Conservation (phyloP, 2,113 vertebrate species). For the Meriones unguiculatus region DNA sequence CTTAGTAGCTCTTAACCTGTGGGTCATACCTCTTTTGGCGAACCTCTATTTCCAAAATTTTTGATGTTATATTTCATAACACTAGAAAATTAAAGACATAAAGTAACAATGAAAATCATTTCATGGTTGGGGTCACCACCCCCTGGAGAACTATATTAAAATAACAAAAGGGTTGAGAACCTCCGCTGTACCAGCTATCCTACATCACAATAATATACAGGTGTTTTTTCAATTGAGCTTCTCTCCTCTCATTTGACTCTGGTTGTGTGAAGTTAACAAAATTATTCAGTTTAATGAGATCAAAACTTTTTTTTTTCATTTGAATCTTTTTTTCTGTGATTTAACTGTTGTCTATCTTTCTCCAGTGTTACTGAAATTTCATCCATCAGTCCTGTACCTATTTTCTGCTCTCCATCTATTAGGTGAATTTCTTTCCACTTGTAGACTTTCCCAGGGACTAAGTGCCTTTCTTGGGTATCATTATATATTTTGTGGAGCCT, state of each 20-base stretch:
- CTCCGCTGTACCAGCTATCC: no score
- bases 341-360: not conserved
- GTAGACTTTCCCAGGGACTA: constrained; percentile 49
- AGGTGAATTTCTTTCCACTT: constrained; percentile 42
- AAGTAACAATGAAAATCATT: not conserved
- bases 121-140: not conserved
- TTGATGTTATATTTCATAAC: not conserved
- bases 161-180: not conserved
- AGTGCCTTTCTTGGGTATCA: constrained; percentile 72
- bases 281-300: not conserved
- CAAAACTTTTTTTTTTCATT: not conserved
- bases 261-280: not conserved
- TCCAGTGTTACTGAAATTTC: not conserved
- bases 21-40: not conserved
- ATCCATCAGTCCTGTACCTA: not conserved
- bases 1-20: no score
- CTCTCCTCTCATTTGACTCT: not conserved
- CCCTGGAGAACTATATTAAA: not conserved
- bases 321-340: not conserved
- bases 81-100: not conserved
- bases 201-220: not conserved
- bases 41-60: not conserved
- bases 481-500: constrained; percentile 77
- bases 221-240: not conserved
- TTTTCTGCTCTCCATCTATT: constrained; percentile 1